A percentile compares a stretch with the other conserved stretches of the same genome.
phyloP scores from a whole-genome alignment of 30 jellyfish, hydroid and myxozoan species.

The Turritopsis dohrnii region DNA sequence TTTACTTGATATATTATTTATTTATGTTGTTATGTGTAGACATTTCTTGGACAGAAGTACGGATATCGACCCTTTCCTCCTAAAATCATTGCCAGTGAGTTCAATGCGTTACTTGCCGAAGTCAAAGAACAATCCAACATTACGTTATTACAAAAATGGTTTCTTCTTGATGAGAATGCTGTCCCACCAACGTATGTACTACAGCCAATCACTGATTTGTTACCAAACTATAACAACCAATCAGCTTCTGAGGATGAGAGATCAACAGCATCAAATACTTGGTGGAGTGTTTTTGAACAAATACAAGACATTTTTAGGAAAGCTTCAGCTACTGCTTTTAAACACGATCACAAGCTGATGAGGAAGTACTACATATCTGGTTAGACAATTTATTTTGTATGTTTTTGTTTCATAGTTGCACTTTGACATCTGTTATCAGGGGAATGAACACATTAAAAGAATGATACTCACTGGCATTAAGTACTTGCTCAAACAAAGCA shows the following conservation, averaged over 20 bases:
- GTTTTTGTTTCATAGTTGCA: background rate
- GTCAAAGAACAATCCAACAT: constrained; percentile 39
- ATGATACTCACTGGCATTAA: too few relatives aligned
- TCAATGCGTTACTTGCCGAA: constrained; percentile 45
- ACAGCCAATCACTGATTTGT: constrained; percentile 45
- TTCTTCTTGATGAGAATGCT: constrained; percentile 52
- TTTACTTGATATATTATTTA: too few relatives aligned
- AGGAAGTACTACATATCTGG: constrained; percentile 66
- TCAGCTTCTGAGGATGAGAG: constrained; percentile 44
- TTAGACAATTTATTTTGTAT: background rate
- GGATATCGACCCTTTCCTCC: constrained; percentile 96
- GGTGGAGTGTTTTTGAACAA: constrained; percentile 73
- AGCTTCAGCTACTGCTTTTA: constrained; percentile 42
- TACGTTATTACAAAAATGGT: constrained; percentile 54
- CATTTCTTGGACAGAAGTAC: constrained; percentile 79
- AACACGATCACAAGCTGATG: constrained; percentile 21
- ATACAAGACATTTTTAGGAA: constrained; percentile 55
- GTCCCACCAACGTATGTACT: constrained; percentile 62
- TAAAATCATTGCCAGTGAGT: constrained; percentile 52
- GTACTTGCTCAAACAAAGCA: too few relatives aligned
- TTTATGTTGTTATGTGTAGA: too few relatives aligned
- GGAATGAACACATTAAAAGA: too few relatives aligned
- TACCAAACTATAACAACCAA: constrained; percentile 67
- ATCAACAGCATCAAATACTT: constrained; percentile 48
- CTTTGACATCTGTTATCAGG: too few relatives aligned